A percentile compares a stretch with the other conserved stretches of the same genome.
Conservation (phyloP, 2,113 vertebrate species). For the Pardalotus punctatus region DNA sequence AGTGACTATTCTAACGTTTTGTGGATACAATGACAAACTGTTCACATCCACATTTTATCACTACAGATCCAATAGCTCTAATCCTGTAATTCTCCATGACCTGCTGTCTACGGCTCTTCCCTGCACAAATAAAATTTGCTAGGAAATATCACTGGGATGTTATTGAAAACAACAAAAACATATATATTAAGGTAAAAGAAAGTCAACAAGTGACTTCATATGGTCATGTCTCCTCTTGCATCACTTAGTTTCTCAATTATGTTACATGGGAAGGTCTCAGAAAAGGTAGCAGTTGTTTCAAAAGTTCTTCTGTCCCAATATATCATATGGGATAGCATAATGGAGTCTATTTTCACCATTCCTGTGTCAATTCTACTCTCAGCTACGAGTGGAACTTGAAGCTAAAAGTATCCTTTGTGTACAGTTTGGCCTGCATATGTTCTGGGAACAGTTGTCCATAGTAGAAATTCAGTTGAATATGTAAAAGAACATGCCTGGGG, state of each 20-base stretch:
- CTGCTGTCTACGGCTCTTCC: neutral
- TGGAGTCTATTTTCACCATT: slow-evolving; percentile 17
- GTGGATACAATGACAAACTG: neutral
- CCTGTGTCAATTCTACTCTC: neutral
- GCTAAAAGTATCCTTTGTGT: slow-evolving; percentile 46
- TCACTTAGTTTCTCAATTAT: neutral
- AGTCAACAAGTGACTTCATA: neutral
- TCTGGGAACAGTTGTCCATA: slow-evolving; percentile 38
- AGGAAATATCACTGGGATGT: neutral
- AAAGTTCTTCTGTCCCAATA: neutral
- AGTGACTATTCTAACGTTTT: neutral
- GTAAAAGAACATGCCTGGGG: slow-evolving; percentile 34
- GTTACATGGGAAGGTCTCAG: neutral
- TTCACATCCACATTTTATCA: neutral
- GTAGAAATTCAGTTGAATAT: slow-evolving; percentile 42
- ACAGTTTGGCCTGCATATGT: slow-evolving; percentile 26
- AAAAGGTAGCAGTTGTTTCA: slow-evolving; percentile 4
- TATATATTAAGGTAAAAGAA: neutral
- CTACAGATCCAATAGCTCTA: neutral
- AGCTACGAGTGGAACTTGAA: neutral
- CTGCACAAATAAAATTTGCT: neutral
- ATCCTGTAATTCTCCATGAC: neutral
- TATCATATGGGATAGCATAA: neutral
- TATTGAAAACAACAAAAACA: neutral
- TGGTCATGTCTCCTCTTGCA: neutral